These are phyloP conservation scores for Latrodectus geometricus DNA, from an alignment of 1,140 invertebrate species.

Conservation along the genomic window DNA sequence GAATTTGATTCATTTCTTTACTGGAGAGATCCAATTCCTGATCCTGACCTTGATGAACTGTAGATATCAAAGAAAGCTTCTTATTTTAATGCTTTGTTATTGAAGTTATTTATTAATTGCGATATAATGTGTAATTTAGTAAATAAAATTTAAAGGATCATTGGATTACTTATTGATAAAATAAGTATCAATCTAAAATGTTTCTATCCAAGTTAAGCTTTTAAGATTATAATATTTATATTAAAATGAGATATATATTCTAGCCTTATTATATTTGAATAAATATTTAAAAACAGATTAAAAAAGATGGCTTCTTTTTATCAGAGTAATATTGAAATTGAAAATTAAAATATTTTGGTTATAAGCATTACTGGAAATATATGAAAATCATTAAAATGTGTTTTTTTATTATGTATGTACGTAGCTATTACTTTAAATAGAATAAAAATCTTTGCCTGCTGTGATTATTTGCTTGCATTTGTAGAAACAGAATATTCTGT, in stretches of 20 bases:
- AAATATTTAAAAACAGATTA: too few relatives aligned
- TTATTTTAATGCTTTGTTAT: not conserved
- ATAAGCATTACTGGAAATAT: too few relatives aligned
- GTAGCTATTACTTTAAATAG: too few relatives aligned
- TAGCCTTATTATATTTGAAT: not conserved
- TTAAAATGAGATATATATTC: not conserved
- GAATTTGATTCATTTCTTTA: slow-evolving; percentile 53
- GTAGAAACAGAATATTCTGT: too few relatives aligned
- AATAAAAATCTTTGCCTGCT: too few relatives aligned
- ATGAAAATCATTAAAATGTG: too few relatives aligned
- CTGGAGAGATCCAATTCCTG: slow-evolving; percentile 55
- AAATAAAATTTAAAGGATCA: not conserved
- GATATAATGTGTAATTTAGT: not conserved
- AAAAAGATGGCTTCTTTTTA: too few relatives aligned
- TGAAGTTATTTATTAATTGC: not conserved
- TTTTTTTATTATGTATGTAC: too few relatives aligned
- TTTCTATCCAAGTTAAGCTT: not conserved
- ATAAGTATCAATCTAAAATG: not conserved
- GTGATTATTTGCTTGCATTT: too few relatives aligned
- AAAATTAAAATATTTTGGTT: too few relatives aligned
- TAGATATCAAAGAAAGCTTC: not conserved
- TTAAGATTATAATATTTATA: not conserved
- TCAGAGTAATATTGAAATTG: too few relatives aligned
- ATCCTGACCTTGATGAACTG: slow-evolving; percentile 36
- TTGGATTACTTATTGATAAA: not conserved